Evolutionary conservation across 2,888 invertebrate genomes (phyloP).

Genomic region (Ethmia dodecea): DNA sequence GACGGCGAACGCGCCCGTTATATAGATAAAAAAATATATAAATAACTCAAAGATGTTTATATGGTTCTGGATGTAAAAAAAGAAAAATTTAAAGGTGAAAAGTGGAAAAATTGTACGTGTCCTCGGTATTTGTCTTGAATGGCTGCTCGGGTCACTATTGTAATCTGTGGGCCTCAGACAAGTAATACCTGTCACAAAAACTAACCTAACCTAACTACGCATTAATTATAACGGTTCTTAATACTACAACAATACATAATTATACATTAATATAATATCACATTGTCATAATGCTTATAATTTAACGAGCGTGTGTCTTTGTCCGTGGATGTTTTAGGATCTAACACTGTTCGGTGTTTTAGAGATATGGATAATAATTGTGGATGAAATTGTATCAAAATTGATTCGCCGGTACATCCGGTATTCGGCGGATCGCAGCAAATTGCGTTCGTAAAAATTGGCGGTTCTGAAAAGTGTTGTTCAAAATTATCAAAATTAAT

Average conservation of each 20-base stretch:
- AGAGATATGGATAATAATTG: constrained; percentile 57
- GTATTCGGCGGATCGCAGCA: constrained; percentile 35
- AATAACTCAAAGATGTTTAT: constrained; percentile 78
- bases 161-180: constrained; percentile 74
- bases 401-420: constrained; percentile 28
- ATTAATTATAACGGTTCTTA: constrained; percentile 74
- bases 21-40: constrained; percentile 77
- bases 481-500: constrained; percentile 65
- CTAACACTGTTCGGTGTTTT: constrained; percentile 73
- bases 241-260: constrained; percentile 69
- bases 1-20: constrained; percentile 52
- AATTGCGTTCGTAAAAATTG: constrained; percentile 57
- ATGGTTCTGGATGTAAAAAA: constrained; percentile 77
- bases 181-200: constrained; percentile 59
- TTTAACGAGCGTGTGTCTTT: constrained; percentile 78
- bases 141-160: constrained; percentile 71
- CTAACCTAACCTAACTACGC: constrained; percentile 72
- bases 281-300: constrained; percentile 78
- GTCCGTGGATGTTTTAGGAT: constrained; percentile 74
- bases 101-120: constrained; percentile 58
- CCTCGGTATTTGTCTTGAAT: constrained; percentile 73
- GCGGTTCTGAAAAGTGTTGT: constrained; percentile 57
- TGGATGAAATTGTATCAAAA: constrained; percentile 52
- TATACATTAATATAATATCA: constrained; percentile 75
- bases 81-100: constrained; percentile 68